A percentile compares a stretch with the other conserved stretches of the same genome.
Conservation (phyloP, 2,113 vertebrate species). For the Ardeotis arabs region DNA sequence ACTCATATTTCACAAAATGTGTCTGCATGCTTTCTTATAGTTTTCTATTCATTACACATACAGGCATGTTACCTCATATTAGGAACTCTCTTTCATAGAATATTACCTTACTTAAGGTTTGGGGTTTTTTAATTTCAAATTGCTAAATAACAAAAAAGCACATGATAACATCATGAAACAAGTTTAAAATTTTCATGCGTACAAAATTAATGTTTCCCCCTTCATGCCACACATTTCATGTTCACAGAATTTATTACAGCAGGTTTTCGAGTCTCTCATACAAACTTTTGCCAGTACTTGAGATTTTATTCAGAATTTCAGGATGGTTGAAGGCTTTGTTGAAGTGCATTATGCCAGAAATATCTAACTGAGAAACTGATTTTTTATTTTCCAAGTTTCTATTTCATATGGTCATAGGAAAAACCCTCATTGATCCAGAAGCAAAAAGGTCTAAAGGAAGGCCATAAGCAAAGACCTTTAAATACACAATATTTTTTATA, state of each 20-base stretch:
- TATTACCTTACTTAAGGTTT: not conserved
- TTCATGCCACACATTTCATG: not conserved
- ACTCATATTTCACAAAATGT: not conserved
- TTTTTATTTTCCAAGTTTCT: not conserved
- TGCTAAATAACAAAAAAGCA: not conserved
- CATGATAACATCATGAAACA: not conserved
- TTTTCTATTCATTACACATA: not conserved
- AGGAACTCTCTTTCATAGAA: not conserved
- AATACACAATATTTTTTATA: not conserved
- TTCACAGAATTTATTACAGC: conserved; percentile 56
- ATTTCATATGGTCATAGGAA: not conserved
- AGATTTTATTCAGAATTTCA: not conserved
- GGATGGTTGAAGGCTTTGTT: not conserved
- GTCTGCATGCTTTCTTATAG: not conserved
- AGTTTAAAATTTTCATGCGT: not conserved
- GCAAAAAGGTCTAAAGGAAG: not conserved
- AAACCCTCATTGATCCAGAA: not conserved
- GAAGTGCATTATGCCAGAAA: not conserved
- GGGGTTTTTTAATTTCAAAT: not conserved
- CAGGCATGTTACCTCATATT: not conserved
- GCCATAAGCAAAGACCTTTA: not conserved
- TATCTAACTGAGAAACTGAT: not conserved
- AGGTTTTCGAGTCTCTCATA: not conserved
- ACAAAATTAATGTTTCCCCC: not conserved
- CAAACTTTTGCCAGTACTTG: not conserved